phyloP scores from a whole-genome alignment of 2,113 vertebrate genomes.

The Macrotis lagotis region DNA sequence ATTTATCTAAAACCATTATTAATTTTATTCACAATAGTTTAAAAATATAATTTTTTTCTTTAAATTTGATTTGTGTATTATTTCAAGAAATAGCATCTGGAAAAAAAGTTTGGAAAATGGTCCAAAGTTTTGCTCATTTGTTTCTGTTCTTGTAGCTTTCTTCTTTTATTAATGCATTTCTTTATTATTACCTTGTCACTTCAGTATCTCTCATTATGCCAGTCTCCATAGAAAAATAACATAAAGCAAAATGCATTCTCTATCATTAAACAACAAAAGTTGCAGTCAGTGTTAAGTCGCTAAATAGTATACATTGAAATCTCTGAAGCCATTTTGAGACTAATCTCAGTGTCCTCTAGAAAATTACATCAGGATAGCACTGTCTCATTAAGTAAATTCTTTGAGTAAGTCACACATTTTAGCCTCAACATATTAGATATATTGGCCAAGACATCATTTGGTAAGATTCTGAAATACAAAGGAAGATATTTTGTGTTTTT shows the following conservation, averaged over 20 bases:
- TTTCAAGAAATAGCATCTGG: constrained; percentile 23
- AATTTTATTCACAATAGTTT: neutral
- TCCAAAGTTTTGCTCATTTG: neutral
- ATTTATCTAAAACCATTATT: neutral
- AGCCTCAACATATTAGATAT: neutral
- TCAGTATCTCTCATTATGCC: constrained; percentile 11
- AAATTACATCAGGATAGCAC: constrained; percentile 40
- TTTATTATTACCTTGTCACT: constrained; percentile 33
- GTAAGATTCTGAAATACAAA: constrained; percentile 59
- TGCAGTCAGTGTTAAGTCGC: constrained; percentile 42
- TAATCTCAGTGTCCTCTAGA: constrained; percentile 61
- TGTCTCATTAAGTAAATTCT: constrained; percentile 63
- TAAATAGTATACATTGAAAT: constrained; percentile 59
- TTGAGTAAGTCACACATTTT: constrained; percentile 63
- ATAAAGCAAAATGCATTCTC: constrained; percentile 32
- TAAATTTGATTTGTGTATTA: neutral
- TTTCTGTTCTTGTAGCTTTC: neutral
- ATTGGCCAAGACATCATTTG: constrained; percentile 58
- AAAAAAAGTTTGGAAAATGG: constrained; percentile 16
- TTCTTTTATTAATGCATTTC: neutral
- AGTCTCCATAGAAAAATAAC: constrained; percentile 14
- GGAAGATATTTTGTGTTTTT: constrained; percentile 64
- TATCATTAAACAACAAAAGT: constrained; percentile 53
- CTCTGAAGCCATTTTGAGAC: constrained; percentile 61
- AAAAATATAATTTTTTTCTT: constrained; percentile 13